These are phyloP conservation scores for Tragelaphus strepsiceros DNA, from an alignment of 2,113 vertebrate species.

Conservation along the genomic window DNA sequence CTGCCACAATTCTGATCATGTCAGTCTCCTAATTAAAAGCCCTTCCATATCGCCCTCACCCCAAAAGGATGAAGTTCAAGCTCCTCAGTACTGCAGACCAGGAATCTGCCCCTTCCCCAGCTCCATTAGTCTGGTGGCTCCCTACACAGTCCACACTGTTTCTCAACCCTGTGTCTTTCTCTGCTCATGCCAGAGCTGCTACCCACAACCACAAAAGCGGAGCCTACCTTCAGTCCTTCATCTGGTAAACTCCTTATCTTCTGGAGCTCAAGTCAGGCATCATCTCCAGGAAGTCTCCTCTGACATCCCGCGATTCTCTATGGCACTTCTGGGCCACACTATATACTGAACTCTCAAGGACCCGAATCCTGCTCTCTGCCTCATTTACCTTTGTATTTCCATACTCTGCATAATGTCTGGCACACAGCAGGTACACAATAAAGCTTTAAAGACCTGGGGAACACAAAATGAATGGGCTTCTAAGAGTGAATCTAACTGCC, in stretches of 20 bases:
- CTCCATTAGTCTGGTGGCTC: not conserved
- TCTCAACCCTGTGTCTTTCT: not conserved
- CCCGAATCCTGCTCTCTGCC: not conserved
- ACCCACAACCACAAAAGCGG: not conserved
- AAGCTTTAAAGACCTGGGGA: not conserved
- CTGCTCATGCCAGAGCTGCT: not conserved
- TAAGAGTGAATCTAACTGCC: not conserved
- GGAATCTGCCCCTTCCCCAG: not conserved
- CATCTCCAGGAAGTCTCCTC: not conserved
- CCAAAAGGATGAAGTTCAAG: conserved; percentile 7
- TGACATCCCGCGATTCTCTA: not conserved
- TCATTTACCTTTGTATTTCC: not conserved
- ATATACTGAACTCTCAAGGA: not conserved
- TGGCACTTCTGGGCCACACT: not conserved
- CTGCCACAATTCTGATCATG: not conserved
- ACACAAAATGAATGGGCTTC: not conserved
- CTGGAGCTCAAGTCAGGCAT: not conserved
- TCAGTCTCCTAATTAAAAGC: conserved; percentile 5
- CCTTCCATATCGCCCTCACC: not conserved
- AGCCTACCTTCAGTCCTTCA: not conserved
- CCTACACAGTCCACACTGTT: not conserved
- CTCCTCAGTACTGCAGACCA: not conserved
- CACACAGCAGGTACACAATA: not conserved
- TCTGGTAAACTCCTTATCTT: not conserved
- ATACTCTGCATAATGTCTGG: not conserved